Evolutionary conservation across 2,113 vertebrate species (phyloP).

Genomic region (Clarias macrocephalus): DNA sequence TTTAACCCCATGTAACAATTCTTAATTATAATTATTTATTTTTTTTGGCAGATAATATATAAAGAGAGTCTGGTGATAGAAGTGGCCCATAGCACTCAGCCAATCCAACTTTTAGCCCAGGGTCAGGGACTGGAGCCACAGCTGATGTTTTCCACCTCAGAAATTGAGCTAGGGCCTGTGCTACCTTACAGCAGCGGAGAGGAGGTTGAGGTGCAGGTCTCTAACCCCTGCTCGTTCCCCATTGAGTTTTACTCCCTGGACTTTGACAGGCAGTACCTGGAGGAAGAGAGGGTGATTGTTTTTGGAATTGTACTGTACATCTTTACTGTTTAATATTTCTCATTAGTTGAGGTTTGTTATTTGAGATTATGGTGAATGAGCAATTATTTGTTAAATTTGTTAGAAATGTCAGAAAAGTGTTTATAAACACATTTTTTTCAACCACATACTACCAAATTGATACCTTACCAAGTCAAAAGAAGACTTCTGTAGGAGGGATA

Average conservation of each 20-base stretch:
- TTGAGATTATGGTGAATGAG: neutral
- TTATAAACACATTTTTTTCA: neutral
- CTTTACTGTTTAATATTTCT: neutral
- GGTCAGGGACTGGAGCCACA: conserved; percentile 80
- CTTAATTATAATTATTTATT: neutral
- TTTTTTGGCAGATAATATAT: conserved; percentile 75
- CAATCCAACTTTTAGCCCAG: conserved; percentile 65
- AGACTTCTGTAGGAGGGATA: neutral
- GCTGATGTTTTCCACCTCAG: conserved; percentile 73
- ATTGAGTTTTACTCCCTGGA: conserved; percentile 90
- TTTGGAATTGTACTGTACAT: neutral
- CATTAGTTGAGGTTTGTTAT: neutral
- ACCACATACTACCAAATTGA: neutral
- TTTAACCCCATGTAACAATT: neutral
- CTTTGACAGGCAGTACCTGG: conserved; percentile 81
- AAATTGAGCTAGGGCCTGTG: conserved; percentile 76
- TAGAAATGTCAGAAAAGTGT: neutral
- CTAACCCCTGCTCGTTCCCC: conserved; percentile 84
- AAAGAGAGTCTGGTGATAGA: conserved; percentile 70
- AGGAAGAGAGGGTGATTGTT: conserved; percentile 82
- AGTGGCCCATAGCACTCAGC: conserved; percentile 72
- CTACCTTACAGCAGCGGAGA: conserved; percentile 68
- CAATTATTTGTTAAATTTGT: neutral
- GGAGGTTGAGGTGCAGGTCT: conserved; percentile 74
- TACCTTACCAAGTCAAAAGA: neutral